Evolutionary conservation across 2,888 invertebrate genomes (phyloP), one percentile per base, ranked within the genome.

Genomic region (Miltochrista miniata): DNA sequence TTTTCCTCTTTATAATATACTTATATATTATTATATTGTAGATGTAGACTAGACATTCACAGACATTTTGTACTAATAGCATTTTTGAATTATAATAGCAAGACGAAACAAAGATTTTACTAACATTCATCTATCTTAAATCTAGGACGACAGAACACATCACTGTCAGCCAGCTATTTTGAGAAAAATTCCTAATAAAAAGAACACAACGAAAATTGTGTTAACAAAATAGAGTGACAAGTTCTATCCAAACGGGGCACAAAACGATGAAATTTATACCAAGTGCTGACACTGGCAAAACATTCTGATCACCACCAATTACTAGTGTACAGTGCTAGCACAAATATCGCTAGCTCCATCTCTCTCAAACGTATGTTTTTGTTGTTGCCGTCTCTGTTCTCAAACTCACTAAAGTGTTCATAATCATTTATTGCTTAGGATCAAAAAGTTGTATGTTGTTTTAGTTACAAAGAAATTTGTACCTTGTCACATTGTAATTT

Each of bases 241-340:
- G 37, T 40, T 15, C 24, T 11, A 35, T 30, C 30, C 41, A 76
- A 90, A 85, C 85, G 80, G 38, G 67, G 85, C 90, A 85, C 68
- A 59, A 76, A 75, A 72, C 85, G 73, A 85, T 79, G 79, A 85
- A 55, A 82, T 82, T 84, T 79, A 80, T 81, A 76, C 74, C 68
- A 73, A 80, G 75, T 77, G 91, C 90, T 89, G 90, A 90, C 89
- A 85, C 81, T 70, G 72, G 73, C 88, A 87, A 89, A 90, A 89
- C 87, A 87, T 81, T 78, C 70, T 85, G 87, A 90, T 89, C 88
- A 87, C 84, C 87, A 84, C 85, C 90, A 91, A 91, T 91, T 90
- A 91, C 86, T 80, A 77, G 73, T 77, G 83, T 83, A 84, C 78
- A 76, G 76, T 77, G 72, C 74, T 74, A 82, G 82, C 77, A 76